These are phyloP conservation scores for Masnerella sp. DNA, from an alignment of 2,888 invertebrate genomes.

Conservation along the genomic window DNA sequence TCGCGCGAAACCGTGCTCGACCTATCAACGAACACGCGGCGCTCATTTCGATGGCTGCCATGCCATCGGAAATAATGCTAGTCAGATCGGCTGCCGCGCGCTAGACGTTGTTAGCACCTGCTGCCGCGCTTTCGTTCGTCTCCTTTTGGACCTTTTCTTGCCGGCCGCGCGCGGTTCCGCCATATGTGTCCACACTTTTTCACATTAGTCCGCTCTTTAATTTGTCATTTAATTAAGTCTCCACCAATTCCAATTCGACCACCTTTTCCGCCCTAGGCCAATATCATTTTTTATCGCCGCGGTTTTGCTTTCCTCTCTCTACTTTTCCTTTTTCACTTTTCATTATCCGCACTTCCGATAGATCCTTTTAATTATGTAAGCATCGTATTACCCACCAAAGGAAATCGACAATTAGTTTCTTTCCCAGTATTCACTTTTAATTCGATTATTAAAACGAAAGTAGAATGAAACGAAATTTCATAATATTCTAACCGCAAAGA, in stretches of 20 bases:
- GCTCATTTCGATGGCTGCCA: slow-evolving; percentile 46
- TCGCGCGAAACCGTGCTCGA: slow-evolving; percentile 60
- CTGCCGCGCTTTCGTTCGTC: slow-evolving; percentile 29
- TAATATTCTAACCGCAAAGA: too few species aligned
- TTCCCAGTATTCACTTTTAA: too few species aligned
- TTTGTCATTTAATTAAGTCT: slow-evolving; percentile 47
- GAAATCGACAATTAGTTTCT: too few species aligned
- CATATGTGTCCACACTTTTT: slow-evolving; percentile 46
- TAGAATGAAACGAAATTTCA: too few species aligned
- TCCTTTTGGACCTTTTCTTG: slow-evolving; percentile 33
- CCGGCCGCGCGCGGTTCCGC: neutral
- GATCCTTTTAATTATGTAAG: too few species aligned
- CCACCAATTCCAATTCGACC: neutral
- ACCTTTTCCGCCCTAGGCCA: neutral
- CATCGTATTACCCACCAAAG: too few species aligned
- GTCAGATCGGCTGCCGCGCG: slow-evolving; percentile 44
- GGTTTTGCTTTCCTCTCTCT: neutral
- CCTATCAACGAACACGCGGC: slow-evolving; percentile 54
- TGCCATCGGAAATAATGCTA: slow-evolving; percentile 47
- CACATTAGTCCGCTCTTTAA: slow-evolving; percentile 35
- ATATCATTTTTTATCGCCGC: slow-evolving; percentile 10
- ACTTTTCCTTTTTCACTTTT: neutral
- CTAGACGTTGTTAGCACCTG: slow-evolving; percentile 56
- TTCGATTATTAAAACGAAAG: too few species aligned
- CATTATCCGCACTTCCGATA: too few species aligned